These are phyloP conservation scores for Micronycteris hirsuta DNA, from an alignment of 2,113 vertebrate genomes.

Conservation along the genomic window DNA sequence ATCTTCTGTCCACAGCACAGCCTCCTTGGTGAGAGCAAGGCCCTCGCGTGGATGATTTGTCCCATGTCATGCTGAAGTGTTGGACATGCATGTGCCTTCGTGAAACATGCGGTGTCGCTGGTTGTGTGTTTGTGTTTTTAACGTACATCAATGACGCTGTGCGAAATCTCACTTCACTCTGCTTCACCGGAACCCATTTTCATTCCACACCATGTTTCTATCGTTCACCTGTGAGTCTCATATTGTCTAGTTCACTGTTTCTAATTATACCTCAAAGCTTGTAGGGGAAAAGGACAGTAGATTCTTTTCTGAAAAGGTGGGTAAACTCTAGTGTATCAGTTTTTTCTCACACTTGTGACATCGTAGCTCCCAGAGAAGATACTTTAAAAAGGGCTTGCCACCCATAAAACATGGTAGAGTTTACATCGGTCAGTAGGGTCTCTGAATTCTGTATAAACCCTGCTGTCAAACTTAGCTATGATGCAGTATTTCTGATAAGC, in stretches of 20 bases:
- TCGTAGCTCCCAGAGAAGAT: neutral
- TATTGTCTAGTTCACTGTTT: neutral
- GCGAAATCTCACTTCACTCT: neutral
- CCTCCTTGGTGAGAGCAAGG: neutral
- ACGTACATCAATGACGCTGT: neutral
- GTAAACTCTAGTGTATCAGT: neutral
- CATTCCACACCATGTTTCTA: neutral
- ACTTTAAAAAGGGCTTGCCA: neutral
- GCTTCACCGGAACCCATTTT: slow-evolving; percentile 8
- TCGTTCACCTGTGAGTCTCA: neutral
- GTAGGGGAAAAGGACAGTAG: neutral
- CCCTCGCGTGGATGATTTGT: neutral
- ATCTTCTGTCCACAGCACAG: neutral
- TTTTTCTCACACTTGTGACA: neutral
- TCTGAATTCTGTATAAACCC: neutral
- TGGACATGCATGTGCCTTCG: neutral
- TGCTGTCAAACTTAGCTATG: neutral
- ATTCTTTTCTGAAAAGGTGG: neutral
- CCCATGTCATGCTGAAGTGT: neutral
- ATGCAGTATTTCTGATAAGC: neutral
- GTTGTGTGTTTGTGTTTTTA: neutral
- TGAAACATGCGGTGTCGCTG: neutral
- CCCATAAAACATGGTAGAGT: neutral
- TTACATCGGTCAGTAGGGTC: neutral
- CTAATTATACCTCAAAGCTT: neutral